Evolutionary conservation across 2,888 invertebrate genomes (phyloP).

Genomic region (Ametastegia equiseti): DNA sequence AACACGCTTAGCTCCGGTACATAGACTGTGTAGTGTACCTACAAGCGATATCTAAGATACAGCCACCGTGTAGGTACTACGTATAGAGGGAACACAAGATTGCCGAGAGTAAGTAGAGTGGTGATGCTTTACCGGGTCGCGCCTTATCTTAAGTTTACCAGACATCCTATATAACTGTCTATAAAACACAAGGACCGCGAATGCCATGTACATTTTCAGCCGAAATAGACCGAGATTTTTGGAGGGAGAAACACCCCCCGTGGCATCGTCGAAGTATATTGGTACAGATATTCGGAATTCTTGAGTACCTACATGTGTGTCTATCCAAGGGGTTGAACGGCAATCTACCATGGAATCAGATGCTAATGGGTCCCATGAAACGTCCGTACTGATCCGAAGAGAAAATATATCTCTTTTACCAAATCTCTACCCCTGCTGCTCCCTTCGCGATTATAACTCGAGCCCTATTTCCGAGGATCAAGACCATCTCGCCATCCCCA

Average conservation of each 20-base stretch:
- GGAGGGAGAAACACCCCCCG: not conserved
- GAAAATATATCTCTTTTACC: not conserved
- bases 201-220: conserved; percentile 5
- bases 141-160: conserved; percentile 37
- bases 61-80: conserved; percentile 5
- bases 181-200: not conserved
- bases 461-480: not conserved
- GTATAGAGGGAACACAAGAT: not conserved
- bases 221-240: not conserved
- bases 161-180: conserved; percentile 26
- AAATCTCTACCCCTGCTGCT: conserved; percentile 8
- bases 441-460: conserved; percentile 10
- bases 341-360: conserved; percentile 11
- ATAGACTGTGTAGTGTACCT: conserved; percentile 19
- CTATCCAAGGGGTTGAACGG: not conserved
- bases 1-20: conserved; percentile 44
- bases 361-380: conserved; percentile 24
- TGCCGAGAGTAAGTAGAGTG: not conserved
- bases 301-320: not conserved
- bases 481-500: not conserved
- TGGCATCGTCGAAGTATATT: not conserved
- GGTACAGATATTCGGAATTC: not conserved
- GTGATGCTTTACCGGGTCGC: not conserved
- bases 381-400: not conserved
- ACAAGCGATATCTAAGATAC: conserved; percentile 28